Evolutionary conservation across 2,113 vertebrate species (phyloP).

Genomic region (Oreocharis arfaki): DNA sequence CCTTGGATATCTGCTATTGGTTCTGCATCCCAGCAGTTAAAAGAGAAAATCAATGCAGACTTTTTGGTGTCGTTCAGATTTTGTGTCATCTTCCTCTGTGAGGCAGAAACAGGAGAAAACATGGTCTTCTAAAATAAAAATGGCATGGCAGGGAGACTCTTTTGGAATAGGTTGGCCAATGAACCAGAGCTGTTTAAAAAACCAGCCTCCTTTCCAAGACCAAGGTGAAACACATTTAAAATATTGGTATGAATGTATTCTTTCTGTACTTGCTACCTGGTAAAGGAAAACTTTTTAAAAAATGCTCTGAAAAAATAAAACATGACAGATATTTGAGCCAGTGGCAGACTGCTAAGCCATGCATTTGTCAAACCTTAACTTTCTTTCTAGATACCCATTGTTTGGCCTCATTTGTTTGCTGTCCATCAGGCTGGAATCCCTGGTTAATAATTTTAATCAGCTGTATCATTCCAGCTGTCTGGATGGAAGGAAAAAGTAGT

Average conservation of each 20-base stretch:
- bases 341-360: background rate
- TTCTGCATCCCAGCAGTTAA: background rate
- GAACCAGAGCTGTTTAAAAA: background rate
- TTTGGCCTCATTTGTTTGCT: background rate
- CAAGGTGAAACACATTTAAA: background rate
- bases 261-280: background rate
- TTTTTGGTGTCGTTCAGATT: background rate
- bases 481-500: background rate
- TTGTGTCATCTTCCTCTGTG: background rate
- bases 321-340: background rate
- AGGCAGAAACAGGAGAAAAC: background rate
- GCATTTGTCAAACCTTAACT: background rate
- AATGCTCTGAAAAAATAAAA: background rate
- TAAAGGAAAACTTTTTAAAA: background rate
- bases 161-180: background rate
- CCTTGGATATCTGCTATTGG: background rate
- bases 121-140: background rate
- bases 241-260: background rate
- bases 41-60: background rate
- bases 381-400: background rate
- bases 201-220: background rate
- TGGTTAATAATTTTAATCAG: background rate
- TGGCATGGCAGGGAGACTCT: background rate
- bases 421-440: background rate
- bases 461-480: background rate